phyloP scores from a whole-genome alignment of 2,797 vertebrate genomes.

The Miichthys miiuy region DNA sequence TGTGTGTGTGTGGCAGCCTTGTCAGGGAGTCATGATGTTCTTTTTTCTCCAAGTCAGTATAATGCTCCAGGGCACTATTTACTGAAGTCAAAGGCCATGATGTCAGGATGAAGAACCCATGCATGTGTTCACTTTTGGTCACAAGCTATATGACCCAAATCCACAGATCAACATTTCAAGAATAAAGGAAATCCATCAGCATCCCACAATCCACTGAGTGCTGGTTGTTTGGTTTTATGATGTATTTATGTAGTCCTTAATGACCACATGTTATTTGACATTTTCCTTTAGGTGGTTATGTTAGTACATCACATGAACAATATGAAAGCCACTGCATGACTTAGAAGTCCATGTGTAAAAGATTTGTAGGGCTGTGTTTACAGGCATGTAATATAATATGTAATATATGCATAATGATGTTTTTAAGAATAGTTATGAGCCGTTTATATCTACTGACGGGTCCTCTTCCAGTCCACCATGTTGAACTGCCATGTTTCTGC shows the following conservation, averaged over 20 bases:
- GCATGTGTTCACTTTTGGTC: no score
- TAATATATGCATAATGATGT: no score
- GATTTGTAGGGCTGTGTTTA: no score
- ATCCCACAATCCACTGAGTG: background rate
- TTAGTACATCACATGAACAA: constrained; percentile 1
- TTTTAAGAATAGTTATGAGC: no score
- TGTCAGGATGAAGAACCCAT: background rate
- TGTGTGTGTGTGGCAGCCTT: background rate
- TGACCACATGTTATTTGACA: background rate
- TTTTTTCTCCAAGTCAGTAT: background rate
- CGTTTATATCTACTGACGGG: no score
- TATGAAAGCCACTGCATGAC: background rate
- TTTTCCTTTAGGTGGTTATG: constrained; percentile 20
- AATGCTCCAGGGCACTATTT: background rate
- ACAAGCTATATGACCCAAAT: background rate
- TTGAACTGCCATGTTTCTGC: no score
- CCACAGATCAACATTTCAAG: background rate
- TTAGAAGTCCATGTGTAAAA: no score
- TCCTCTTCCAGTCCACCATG: no score
- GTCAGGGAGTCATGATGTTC: background rate
- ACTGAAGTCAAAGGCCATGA: background rate
- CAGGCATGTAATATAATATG: no score
- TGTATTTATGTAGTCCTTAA: background rate
- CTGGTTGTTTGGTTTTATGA: background rate
- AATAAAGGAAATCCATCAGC: background rate